Evolutionary conservation across 2,113 vertebrate genomes (phyloP).

Genomic region (Brachypodius melanocephalos): DNA sequence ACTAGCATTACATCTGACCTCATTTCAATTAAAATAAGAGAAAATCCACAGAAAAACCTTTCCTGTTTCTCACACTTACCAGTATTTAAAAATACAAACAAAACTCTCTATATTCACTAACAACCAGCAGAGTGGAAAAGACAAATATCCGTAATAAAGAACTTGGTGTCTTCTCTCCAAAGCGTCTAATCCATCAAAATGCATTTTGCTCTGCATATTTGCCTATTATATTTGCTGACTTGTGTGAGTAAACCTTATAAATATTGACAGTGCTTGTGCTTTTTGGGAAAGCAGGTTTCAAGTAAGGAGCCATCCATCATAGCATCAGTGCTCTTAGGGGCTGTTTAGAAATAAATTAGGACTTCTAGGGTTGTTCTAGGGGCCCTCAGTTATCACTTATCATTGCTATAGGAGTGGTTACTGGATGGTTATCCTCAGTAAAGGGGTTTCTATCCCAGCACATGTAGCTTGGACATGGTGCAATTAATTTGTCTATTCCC

Average conservation of each 20-base stretch:
- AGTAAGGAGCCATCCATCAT: neutral
- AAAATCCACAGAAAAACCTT: neutral
- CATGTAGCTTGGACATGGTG: neutral
- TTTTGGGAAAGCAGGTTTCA: neutral
- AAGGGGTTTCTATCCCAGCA: neutral
- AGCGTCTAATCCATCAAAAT: constrained; percentile 34
- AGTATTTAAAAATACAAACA: neutral
- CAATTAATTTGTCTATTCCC: neutral
- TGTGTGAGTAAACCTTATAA: neutral
- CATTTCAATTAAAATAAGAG: neutral
- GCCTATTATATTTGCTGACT: constrained; percentile 42
- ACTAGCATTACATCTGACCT: neutral
- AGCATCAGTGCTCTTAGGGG: neutral
- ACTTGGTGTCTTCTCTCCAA: neutral
- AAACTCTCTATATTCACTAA: neutral
- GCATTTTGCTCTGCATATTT: constrained; percentile 26
- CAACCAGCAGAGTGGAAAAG: neutral
- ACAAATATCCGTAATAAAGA: constrained; percentile 23
- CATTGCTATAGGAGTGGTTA: neutral
- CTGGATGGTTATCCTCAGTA: neutral
- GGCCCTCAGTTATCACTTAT: neutral
- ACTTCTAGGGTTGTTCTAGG: neutral
- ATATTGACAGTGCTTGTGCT: neutral
- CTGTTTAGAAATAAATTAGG: neutral
- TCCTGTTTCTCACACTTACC: neutral